Conservation (phyloP, 2,113 vertebrate genomes). For the Bambusicola thoracicus region DNA sequence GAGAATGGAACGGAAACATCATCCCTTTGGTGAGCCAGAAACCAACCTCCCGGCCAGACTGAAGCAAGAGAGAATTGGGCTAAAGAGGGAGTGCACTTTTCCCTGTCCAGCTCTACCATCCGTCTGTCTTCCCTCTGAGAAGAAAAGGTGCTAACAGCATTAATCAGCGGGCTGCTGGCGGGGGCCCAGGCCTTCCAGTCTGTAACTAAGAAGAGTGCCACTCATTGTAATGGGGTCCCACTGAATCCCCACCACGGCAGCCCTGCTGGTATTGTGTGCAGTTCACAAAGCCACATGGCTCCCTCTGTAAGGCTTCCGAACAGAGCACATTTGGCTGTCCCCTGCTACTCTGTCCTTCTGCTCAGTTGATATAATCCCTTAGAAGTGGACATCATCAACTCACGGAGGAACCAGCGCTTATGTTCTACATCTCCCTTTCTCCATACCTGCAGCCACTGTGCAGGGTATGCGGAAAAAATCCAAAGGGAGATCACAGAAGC, state of each 20-base stretch:
- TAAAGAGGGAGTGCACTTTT: neutral
- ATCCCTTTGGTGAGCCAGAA: neutral
- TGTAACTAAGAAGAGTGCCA: neutral
- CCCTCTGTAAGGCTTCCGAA: neutral
- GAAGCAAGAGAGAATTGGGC: neutral
- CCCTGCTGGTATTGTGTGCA: neutral
- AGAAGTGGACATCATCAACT: neutral
- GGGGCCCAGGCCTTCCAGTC: neutral
- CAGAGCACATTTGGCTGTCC: neutral
- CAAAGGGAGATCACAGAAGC: neutral
- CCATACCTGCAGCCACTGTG: neutral
- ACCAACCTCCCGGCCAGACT: neutral
- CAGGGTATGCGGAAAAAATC: neutral
- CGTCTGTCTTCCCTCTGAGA: neutral
- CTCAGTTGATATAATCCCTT: neutral
- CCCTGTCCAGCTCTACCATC: neutral
- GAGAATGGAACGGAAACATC: neutral
- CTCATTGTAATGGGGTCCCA: neutral
- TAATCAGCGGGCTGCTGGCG: slow-evolving; percentile 21
- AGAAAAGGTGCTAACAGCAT: slow-evolving; percentile 59
- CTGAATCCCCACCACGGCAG: neutral
- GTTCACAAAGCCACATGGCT: neutral
- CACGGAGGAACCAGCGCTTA: fast-evolving
- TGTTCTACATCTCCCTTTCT: neutral
- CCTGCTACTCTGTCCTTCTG: neutral